Conservation (phyloP, 2,797 vertebrate species). For the Parauchenoglanis punctatus region DNA sequence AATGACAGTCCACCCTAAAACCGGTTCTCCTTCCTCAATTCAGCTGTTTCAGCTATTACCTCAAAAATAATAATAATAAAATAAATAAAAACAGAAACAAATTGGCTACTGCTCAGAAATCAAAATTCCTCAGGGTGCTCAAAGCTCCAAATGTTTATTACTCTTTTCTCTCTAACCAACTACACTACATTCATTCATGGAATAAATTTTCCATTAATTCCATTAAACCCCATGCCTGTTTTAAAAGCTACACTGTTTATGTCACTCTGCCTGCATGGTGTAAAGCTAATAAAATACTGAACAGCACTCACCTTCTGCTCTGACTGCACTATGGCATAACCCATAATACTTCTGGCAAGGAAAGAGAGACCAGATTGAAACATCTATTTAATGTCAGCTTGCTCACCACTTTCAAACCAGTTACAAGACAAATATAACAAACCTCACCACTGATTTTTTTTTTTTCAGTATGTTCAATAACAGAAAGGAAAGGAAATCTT, state of each 20-base stretch:
- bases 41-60: not conserved
- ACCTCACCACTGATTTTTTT: not conserved
- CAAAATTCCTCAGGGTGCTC: not conserved
- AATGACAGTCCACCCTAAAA: not conserved
- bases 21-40: not conserved
- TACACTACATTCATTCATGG: not conserved
- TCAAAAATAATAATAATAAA: not conserved
- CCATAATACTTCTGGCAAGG: not conserved
- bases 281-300: constrained; percentile 15
- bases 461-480: not conserved
- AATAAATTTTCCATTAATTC: not conserved
- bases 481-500: not conserved
- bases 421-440: not conserved
- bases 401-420: not conserved
- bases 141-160: not conserved
- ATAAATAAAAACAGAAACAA: not conserved
- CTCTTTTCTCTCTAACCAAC: not conserved
- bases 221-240: not conserved
- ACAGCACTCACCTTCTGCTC: not conserved
- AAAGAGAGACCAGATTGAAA: not conserved
- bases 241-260: not conserved
- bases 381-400: not conserved
- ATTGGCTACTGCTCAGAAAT: not conserved
- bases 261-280: not conserved
- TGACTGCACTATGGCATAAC: no score